Conservation (phyloP, 1,140 invertebrate genomes). For the Orius insidiosus region DNA sequence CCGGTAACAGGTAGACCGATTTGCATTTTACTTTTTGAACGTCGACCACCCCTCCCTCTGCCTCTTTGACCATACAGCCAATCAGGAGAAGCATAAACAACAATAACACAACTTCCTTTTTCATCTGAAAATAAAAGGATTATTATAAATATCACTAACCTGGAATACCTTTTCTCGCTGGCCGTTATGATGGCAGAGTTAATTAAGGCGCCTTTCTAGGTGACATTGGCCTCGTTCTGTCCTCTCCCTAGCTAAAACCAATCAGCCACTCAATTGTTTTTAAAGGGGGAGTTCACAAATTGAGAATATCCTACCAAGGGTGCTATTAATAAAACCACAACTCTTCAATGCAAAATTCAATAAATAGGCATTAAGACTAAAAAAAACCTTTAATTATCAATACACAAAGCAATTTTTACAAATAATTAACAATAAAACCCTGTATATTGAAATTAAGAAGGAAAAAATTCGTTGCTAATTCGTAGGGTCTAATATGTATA, state of each 20-base stretch:
- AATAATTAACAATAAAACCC: neutral
- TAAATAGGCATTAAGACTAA: neutral
- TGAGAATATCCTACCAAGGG: constrained; percentile 1
- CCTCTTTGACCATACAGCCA: constrained; percentile 24
- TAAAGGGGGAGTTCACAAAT: constrained; percentile 1
- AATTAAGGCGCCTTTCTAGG: constrained; percentile 6
- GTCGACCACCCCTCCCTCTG: constrained; percentile 41
- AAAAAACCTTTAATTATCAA: neutral
- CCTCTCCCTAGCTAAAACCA: constrained; percentile 1
- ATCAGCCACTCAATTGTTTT: constrained; percentile 3
- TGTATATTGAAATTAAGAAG: neutral
- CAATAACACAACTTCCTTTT: constrained; percentile 24
- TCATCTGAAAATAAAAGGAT: too few species aligned
- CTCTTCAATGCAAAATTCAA: neutral
- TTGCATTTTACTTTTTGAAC: constrained; percentile 58
- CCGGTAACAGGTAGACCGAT: constrained; percentile 69
- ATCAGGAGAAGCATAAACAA: constrained; percentile 23
- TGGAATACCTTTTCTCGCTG: too few species aligned
- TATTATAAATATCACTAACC: too few species aligned
- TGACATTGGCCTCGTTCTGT: constrained; percentile 4
- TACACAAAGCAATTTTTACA: neutral
- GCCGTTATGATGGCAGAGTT: constrained; percentile 1
- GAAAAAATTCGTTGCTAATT: too few species aligned
- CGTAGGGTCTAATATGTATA: constrained; percentile 34
- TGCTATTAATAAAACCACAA: neutral